phyloP scores from a whole-genome alignment of 2,888 invertebrate species.

The Drosophila infuscata region DNA sequence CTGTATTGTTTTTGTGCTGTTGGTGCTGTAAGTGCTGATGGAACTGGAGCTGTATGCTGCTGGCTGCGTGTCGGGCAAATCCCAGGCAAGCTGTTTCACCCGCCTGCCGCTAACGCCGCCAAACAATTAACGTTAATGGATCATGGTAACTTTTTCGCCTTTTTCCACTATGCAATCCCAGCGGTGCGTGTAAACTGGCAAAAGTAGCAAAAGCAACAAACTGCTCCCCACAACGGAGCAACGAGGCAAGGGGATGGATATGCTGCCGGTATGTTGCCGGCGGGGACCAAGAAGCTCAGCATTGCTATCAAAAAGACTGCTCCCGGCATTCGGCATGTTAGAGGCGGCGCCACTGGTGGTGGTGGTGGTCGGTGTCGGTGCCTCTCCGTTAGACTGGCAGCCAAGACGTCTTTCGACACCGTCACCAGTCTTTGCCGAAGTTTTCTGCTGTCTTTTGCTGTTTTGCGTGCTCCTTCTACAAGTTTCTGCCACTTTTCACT shows the following conservation, averaged over 20 bases:
- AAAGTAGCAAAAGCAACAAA: slow-evolving; percentile 78
- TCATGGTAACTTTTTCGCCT: slow-evolving; percentile 82
- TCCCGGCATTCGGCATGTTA: slow-evolving; percentile 39
- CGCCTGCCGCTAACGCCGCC: slow-evolving; percentile 62
- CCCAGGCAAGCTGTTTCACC: slow-evolving; percentile 72
- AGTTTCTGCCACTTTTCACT: slow-evolving; percentile 75
- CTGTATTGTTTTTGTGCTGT: slow-evolving; percentile 38
- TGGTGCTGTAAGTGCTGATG: slow-evolving; percentile 23
- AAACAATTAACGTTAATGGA: slow-evolving; percentile 82
- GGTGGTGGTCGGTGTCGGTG: slow-evolving; percentile 8
- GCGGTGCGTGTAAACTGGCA: slow-evolving; percentile 81
- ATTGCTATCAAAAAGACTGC: slow-evolving; percentile 41
- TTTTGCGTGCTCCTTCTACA: slow-evolving; percentile 71
- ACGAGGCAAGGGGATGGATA: neutral
- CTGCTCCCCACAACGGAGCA: slow-evolving; percentile 25
- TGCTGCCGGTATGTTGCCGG: neutral
- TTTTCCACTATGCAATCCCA: slow-evolving; percentile 79
- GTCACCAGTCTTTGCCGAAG: slow-evolving; percentile 63
- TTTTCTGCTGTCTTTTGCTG: slow-evolving; percentile 81
- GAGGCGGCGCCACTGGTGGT: slow-evolving; percentile 14
- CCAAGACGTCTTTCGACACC: slow-evolving; percentile 72
- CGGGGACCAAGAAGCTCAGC: slow-evolving; percentile 30
- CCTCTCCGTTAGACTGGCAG: slow-evolving; percentile 56
- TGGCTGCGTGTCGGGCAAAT: slow-evolving; percentile 74
- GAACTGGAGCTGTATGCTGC: slow-evolving; percentile 36